Conservation (phyloP, 2,797 vertebrate genomes). For the Anniella stebbinsi region DNA sequence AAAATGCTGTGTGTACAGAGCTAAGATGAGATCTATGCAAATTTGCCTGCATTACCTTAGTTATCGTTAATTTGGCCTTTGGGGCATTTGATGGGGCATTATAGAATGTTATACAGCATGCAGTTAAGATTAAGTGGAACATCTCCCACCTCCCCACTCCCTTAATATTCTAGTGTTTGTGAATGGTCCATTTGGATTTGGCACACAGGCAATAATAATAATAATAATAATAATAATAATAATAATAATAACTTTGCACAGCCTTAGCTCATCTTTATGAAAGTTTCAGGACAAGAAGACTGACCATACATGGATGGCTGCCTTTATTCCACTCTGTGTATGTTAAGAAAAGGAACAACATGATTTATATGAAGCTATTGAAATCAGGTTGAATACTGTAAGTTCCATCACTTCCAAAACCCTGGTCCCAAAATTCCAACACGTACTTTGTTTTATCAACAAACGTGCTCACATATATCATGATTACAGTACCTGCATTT, state of each 20-base stretch:
- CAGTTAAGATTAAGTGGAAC: not conserved
- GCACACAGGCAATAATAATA: not conserved
- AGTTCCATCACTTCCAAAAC: not conserved
- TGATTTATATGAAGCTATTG: not conserved
- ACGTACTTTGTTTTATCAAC: not conserved
- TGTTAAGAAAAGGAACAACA: not conserved
- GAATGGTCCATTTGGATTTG: not conserved
- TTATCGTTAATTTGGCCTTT: not conserved
- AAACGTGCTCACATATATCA: not conserved
- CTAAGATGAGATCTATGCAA: not conserved
- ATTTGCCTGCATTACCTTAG: not conserved
- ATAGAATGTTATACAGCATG: not conserved
- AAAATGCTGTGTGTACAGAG: not conserved
- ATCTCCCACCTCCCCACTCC: not conserved
- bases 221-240: not conserved
- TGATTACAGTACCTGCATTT: not conserved
- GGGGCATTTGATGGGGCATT: not conserved
- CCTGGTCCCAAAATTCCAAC: not conserved
- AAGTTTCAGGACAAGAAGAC: not conserved
- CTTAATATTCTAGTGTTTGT: not conserved
- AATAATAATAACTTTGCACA: not conserved
- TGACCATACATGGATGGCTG: not conserved
- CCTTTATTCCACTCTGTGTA: not conserved
- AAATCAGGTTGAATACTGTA: not conserved
- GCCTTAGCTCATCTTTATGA: not conserved